Evolutionary conservation across 2,888 invertebrate species (phyloP).

Genomic region (Caenorhabditis angaria): DNA sequence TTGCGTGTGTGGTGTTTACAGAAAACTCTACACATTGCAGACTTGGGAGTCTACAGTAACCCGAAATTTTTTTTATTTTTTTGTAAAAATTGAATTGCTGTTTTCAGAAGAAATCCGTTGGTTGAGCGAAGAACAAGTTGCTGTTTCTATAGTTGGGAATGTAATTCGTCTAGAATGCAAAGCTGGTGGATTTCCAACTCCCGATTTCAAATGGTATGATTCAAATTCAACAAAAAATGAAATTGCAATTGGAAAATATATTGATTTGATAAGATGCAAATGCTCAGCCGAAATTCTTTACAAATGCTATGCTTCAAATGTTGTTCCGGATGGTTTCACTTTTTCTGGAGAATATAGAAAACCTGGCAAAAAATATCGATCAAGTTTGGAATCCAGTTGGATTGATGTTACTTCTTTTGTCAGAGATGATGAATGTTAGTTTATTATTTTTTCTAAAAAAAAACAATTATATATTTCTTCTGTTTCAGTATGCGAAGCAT

Average conservation of each 20-base stretch:
- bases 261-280: slow-evolving; percentile 48
- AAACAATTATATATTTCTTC: not conserved
- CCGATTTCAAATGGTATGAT: slow-evolving; percentile 72
- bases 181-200: slow-evolving; percentile 73
- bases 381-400: slow-evolving; percentile 55
- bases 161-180: slow-evolving; percentile 62
- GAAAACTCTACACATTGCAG: not conserved
- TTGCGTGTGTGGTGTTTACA: no score
- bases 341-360: slow-evolving; percentile 44
- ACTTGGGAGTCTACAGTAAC: not conserved
- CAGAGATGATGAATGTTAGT: slow-evolving; percentile 40
- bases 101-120: slow-evolving; percentile 31
- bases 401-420: slow-evolving; percentile 54
- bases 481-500: slow-evolving; percentile 57
- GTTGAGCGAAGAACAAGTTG: slow-evolving; percentile 23
- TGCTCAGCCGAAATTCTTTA: slow-evolving; percentile 16
- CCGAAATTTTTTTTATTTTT: slow-evolving; percentile 1
- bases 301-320: slow-evolving; percentile 42
- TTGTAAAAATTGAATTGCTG: not conserved
- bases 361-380: slow-evolving; percentile 53
- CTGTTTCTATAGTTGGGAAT: slow-evolving; percentile 31
- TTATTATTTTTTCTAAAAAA: not conserved
- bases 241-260: slow-evolving; percentile 33
- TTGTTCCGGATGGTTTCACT: slow-evolving; percentile 41
- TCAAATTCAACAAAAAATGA: slow-evolving; percentile 24